Evolutionary conservation across 1,140 invertebrate species (phyloP), one percentile per base, ranked within the genome.

Genomic region (Drosophila azteca): DNA sequence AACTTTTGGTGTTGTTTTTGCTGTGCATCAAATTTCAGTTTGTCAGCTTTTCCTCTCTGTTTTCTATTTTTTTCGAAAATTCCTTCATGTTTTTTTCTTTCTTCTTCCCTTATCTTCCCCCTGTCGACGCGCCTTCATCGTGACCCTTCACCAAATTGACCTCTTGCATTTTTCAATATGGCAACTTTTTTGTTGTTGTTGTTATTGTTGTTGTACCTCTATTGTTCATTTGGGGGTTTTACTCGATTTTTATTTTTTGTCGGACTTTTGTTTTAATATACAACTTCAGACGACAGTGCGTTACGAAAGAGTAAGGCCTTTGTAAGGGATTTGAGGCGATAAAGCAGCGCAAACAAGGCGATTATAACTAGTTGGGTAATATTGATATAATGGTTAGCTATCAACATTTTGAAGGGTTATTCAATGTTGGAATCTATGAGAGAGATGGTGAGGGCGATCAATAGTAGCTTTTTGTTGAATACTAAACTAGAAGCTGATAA

Each of bases 241-340:
- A 17, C 44, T 67, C 46, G 51, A 29, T 51, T 49, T 57, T 58
- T 46, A 53, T 64, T 46, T 63, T 70, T 60, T 71, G 26, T 59
- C 50, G 35, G 63, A 68, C 80, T 83, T 81, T 81, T 87, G 73
- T 87, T 87, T 85, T 82, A 78, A 70, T 79, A 65, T 59, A 52
- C 29, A 71, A 68, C 70, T 54, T 35, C 24, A 57, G 64, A 57
- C 17, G 48, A 58, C 67, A 69, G 67, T 69, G 6, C 45, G 51
- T 20, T 7, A 35, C 45, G 20, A 3, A 26, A 29, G 3, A 26
- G 35, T 58, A 68, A 48, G 26, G 3, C 17, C 17, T 1, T 20
- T 20, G 17, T 1, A 20, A 20, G 17, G 17, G 17, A 20, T 20
- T 0, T 20, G 17, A 20, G 1, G 0, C 17, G 17, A 20, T 20